Conservation (phyloP, 2,113 vertebrate genomes). For the Microcebus tavaratra region DNA sequence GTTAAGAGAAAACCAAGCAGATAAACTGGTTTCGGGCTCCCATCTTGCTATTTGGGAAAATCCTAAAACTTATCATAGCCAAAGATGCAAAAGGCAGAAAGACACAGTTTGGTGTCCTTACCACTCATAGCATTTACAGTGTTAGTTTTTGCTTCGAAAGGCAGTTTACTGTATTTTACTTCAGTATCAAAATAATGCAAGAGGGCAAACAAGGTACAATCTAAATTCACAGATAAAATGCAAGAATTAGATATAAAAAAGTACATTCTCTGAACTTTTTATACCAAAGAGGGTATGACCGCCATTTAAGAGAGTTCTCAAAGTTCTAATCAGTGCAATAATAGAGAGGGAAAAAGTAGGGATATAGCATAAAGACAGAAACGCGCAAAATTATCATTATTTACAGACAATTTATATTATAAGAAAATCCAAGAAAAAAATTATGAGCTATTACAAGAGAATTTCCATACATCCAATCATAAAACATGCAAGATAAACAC, state of each 20-base stretch:
- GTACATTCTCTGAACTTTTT: background rate
- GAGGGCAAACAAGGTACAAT: background rate
- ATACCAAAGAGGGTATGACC: background rate
- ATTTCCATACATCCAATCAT: background rate
- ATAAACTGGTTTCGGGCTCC: conserved; percentile 6
- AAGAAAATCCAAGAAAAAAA: conserved; percentile 22
- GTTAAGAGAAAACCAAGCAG: background rate
- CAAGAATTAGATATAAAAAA: background rate
- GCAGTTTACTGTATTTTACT: conserved; percentile 13
- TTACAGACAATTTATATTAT: background rate
- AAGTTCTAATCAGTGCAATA: background rate
- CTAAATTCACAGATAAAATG: background rate
- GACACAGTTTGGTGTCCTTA: background rate
- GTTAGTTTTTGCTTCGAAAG: conserved; percentile 34
- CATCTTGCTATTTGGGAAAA: background rate
- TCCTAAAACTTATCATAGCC: background rate
- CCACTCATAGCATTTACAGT: background rate
- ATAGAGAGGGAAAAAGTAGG: background rate
- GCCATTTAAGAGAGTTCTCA: background rate
- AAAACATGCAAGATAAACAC: background rate
- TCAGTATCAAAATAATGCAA: conserved; percentile 40
- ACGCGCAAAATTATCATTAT: background rate
- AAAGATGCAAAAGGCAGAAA: conserved; percentile 13
- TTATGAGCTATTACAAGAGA: background rate
- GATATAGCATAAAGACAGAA: background rate